Evolutionary conservation across 2,888 invertebrate species (phyloP).

Genomic region (Antheraea yamamai): DNA sequence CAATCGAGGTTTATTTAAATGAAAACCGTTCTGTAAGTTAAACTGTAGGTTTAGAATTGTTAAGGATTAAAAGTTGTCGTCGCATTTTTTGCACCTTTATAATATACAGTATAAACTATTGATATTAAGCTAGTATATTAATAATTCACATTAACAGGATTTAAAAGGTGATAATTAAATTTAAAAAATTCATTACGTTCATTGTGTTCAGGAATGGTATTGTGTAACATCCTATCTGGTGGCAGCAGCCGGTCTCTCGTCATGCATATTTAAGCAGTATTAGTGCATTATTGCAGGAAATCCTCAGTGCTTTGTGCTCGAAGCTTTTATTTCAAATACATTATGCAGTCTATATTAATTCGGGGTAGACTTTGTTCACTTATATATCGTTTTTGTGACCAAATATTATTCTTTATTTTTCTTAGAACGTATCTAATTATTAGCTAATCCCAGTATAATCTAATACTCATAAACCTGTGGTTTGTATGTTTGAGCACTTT

Average conservation of each 20-base stretch:
- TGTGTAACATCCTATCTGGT: constrained; percentile 40
- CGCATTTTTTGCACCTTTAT: not conserved
- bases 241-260: constrained; percentile 14
- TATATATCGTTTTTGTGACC: not conserved
- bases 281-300: constrained; percentile 46
- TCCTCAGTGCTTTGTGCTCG: constrained; percentile 29
- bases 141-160: not conserved
- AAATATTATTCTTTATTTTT: not conserved
- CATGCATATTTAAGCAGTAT: constrained; percentile 53
- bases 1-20: no score
- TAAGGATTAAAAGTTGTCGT: no score
- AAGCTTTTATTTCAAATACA: constrained; percentile 17
- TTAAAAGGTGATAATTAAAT: constrained; percentile 2
- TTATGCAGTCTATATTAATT: constrained; percentile 9
- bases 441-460: not conserved
- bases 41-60: no score
- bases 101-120: not conserved
- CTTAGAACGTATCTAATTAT: no score
- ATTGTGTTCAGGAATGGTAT: constrained; percentile 43
- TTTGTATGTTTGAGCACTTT: no score
- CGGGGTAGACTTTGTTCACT: constrained; percentile 14
- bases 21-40: no score
- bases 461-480: not conserved
- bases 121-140: not conserved
- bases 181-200: constrained; percentile 38